Base-by-base conservation (phyloP, 2,113 vertebrate species). In the Xenopus borealis region DNA sequence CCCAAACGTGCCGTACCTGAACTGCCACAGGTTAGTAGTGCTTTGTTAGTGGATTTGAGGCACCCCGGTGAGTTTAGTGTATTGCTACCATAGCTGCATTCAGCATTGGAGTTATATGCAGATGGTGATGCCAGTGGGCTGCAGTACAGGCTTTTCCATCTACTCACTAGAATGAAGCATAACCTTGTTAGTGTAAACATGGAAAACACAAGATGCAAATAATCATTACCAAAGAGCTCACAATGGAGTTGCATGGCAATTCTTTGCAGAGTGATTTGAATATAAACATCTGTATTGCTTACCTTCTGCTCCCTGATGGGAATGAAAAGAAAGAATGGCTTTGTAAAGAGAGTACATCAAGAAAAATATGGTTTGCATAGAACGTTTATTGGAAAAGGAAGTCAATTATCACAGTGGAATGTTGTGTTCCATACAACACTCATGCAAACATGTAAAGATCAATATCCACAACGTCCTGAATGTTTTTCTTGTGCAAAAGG, bases 31-130 rank as follows among this genome's bases (percentile, higher is more conserved):
- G 95, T 95, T 96, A 96, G 94, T 96, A 96, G 91, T 86, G 94
- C 86, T 96, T 96, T 96, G 93, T 95, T 96, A 96, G 95, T 94
- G 81, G 95, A 94, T 96, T 96, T 96, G 91, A 93, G 93, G 89
- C 95, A 94, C 93, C 94, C 94, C 78, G 95, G 92, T 87, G 94
- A 94, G 83, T 92, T 92, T 89, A 92, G 87, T 83, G 93, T 90
- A 79, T 92, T 91, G 87, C 90, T 88, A 82, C 88, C 88, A 67
- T 85, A 88, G 87, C 89, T 87, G 82, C 90, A 73, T 80, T 95
- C 94, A 75, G 86, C 80, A 73, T 87, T 90, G 84, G 78, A 79
- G 68, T 84, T 84, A 74, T 89, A 82, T n/a, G 53, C 64, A 82
- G 81, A 86, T 75, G 85, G 85, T 78, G 85, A 83, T 23, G 88